Percentiles rank a stretch among this genome's conserved stretches.
These are phyloP conservation scores for Syngnathus typhle DNA, from an alignment of 2,113 vertebrate genomes.

Conservation along the genomic window DNA sequence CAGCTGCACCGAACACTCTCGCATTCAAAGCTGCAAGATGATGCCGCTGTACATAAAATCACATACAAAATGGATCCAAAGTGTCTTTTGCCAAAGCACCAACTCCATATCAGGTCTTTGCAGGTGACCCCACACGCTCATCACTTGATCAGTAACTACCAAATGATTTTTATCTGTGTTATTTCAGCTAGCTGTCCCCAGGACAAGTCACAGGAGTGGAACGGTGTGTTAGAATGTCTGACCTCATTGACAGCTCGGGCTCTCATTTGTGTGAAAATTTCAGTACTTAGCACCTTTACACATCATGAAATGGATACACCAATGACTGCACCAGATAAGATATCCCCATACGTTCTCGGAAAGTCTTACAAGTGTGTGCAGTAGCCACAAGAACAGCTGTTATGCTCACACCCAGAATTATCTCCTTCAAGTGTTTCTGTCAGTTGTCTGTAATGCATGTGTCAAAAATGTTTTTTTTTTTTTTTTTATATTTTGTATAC, in stretches of 20 bases:
- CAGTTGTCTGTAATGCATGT: not conserved
- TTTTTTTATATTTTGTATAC: not conserved
- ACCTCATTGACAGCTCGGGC: not conserved
- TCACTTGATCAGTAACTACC: conserved; percentile 41
- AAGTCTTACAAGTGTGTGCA: not conserved
- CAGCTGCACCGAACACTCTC: conserved; percentile 8
- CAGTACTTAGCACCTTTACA: not conserved
- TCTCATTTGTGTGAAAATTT: not conserved
- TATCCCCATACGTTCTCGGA: not conserved
- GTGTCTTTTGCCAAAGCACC: conserved; percentile 28
- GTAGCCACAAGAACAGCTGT: not conserved
- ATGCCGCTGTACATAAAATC: not conserved
- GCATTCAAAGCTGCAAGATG: conserved; percentile 23
- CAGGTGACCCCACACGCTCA: conserved; percentile 25
- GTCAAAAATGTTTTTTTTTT: no score
- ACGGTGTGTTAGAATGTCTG: not conserved
- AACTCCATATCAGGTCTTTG: conserved; percentile 10
- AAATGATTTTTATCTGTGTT: conserved; percentile 48
- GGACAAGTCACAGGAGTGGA: conserved; percentile 12
- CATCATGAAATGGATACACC: not conserved
- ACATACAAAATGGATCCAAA: not conserved
- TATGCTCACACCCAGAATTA: not conserved
- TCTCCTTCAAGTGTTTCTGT: not conserved
- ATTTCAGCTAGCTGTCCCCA: conserved; percentile 27
- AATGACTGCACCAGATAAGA: not conserved